These are phyloP conservation scores for Drosophila arawakana DNA, from an alignment of 1,140 invertebrate genomes.

Conservation along the genomic window DNA sequence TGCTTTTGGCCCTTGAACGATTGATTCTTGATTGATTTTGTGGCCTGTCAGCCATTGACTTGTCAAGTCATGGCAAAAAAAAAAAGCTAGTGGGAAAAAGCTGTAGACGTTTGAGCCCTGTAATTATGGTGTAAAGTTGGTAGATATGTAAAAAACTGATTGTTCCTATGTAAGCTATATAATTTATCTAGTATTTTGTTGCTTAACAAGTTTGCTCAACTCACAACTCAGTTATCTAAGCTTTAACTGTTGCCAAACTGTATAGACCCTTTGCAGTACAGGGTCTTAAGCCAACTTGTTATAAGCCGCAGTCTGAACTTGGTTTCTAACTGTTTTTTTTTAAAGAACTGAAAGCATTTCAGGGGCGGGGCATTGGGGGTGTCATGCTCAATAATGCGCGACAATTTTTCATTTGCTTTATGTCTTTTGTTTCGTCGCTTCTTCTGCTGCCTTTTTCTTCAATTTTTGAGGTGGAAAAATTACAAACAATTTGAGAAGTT, in stretches of 20 bases:
- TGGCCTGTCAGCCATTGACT: constrained; percentile 44
- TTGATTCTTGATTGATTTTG: constrained; percentile 32
- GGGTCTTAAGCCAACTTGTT: background rate
- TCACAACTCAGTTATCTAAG: no score
- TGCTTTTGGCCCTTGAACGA: background rate
- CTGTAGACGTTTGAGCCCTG: no score
- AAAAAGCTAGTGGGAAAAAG: background rate
- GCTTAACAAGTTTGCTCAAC: no score
- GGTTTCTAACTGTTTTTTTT: constrained; percentile 23
- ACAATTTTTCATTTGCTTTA: constrained; percentile 4
- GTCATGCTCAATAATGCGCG: constrained; percentile 34
- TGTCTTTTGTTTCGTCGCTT: background rate
- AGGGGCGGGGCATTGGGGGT: background rate
- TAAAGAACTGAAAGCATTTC: background rate
- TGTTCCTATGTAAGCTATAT: no score
- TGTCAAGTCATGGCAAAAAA: constrained; percentile 38
- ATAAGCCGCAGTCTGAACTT: background rate
- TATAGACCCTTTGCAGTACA: no score
- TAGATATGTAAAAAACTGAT: no score
- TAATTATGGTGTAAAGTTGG: no score
- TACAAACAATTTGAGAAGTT: constrained; percentile 40
- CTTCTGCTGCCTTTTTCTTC: background rate
- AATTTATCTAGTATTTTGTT: no score
- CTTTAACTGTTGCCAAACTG: no score
- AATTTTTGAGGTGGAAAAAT: constrained; percentile 9